phyloP scores from a whole-genome alignment of 2,113 vertebrate genomes.

The Poeciliopsis prolifica region DNA sequence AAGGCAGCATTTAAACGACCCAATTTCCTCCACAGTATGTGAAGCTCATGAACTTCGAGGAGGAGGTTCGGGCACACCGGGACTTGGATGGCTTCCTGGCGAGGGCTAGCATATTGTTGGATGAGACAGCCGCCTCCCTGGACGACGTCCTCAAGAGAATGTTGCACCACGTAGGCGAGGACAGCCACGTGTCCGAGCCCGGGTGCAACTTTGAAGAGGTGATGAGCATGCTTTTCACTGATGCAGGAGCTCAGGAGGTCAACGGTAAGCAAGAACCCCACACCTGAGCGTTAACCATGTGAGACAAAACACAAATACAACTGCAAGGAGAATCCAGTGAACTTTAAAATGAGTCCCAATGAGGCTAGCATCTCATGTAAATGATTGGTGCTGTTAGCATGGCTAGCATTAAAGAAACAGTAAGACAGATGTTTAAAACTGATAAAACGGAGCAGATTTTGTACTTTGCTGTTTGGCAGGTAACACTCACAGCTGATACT shows the following conservation, averaged over 20 bases:
- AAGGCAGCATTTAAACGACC: background rate
- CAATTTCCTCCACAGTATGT: constrained; percentile 83
- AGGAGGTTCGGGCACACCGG: constrained; percentile 92
- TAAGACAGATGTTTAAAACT: too few species aligned
- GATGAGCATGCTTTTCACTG: constrained; percentile 95
- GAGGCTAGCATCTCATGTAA: too few species aligned
- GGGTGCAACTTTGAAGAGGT: constrained; percentile 91
- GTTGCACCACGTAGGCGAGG: constrained; percentile 88
- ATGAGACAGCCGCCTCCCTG: constrained; percentile 91
- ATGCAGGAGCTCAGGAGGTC: constrained; percentile 89
- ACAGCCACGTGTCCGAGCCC: constrained; percentile 81
- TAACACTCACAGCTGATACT: too few species aligned
- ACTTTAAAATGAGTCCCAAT: background rate
- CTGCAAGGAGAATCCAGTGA: background rate
- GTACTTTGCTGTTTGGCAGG: too few species aligned
- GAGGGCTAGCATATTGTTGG: constrained; percentile 90
- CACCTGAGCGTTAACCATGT: background rate
- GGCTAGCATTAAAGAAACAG: too few species aligned
- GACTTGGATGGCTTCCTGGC: constrained; percentile 95
- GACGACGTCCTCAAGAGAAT: constrained; percentile 93
- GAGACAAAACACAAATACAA: background rate
- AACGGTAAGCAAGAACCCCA: constrained; percentile 80
- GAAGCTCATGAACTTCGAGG: constrained; percentile 97
- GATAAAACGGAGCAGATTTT: too few species aligned
- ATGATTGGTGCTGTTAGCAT: too few species aligned